Evolutionary conservation across 1,140 invertebrate species (phyloP).

Genomic region (Apocrypta bakeri): DNA sequence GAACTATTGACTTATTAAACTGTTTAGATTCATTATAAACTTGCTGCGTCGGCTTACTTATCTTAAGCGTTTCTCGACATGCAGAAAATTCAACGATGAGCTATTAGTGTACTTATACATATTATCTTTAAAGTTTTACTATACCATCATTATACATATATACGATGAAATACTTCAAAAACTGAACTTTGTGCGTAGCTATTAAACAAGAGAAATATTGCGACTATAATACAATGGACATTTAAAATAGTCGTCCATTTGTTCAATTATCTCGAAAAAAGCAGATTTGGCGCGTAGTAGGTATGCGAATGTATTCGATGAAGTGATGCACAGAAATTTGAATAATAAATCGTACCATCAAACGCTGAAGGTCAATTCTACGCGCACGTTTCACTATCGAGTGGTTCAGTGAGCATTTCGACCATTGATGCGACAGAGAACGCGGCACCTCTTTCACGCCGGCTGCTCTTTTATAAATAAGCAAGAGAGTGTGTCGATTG

Average conservation of each 20-base stretch:
- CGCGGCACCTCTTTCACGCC: not conserved
- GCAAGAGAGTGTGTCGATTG: not conserved
- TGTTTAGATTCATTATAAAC: too few species aligned
- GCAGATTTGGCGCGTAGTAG: not conserved
- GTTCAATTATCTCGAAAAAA: not conserved
- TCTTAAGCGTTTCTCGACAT: too few species aligned
- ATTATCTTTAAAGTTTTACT: too few species aligned
- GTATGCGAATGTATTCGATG: not conserved
- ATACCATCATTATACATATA: too few species aligned
- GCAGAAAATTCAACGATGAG: too few species aligned
- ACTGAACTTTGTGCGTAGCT: too few species aligned
- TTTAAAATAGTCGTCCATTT: not conserved
- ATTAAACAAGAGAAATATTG: too few species aligned
- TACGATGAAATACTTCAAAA: too few species aligned
- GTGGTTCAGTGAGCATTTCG: not conserved
- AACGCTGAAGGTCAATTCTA: not conserved
- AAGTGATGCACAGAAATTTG: not conserved
- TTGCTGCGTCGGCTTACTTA: too few species aligned
- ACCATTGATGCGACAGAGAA: slow-evolving; percentile 9
- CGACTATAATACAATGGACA: not conserved
- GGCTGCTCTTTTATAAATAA: not conserved
- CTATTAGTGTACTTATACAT: too few species aligned
- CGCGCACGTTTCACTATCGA: not conserved
- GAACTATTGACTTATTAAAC: too few species aligned
- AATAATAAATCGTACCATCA: slow-evolving; percentile 18